Percentiles rank a stretch among this genome's conserved stretches.
phyloP scores from a whole-genome alignment of 2,888 invertebrate species.

The Megastigmus dorsalis region DNA sequence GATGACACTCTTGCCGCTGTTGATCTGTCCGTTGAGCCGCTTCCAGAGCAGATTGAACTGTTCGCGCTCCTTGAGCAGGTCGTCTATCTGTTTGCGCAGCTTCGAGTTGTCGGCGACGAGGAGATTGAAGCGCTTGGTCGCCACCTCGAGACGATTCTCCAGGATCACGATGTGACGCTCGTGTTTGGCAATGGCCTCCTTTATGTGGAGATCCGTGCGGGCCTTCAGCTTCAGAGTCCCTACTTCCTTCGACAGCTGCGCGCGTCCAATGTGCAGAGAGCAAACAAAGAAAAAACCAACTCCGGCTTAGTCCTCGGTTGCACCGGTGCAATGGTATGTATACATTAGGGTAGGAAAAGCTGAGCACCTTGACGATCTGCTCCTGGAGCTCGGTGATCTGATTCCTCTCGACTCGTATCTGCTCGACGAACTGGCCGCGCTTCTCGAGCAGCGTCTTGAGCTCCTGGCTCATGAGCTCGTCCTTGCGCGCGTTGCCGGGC shows the following conservation, averaged over 20 bases:
- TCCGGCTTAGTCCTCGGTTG: too few species aligned
- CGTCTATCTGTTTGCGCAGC: conserved; percentile 86
- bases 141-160: conserved; percentile 85
- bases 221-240: conserved; percentile 71
- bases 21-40: conserved; percentile 84
- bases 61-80: conserved; percentile 86
- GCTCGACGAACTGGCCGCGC: conserved; percentile 76
- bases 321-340: neutral
- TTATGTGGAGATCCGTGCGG: conserved; percentile 74
- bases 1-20: conserved; percentile 87
- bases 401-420: conserved; percentile 76
- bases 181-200: conserved; percentile 76
- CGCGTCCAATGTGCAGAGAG: neutral
- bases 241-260: conserved; percentile 74
- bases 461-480: conserved; percentile 76
- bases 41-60: conserved; percentile 90
- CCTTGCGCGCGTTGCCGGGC: conserved; percentile 77
- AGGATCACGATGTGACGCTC: conserved; percentile 79
- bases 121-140: conserved; percentile 85
- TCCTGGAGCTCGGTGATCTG: conserved; percentile 77
- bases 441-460: conserved; percentile 77
- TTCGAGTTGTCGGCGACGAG: conserved; percentile 84
- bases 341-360: neutral
- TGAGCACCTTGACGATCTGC: conserved; percentile 76
- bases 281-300: neutral